phyloP scores from a whole-genome alignment of 2,113 vertebrate genomes.

The Pycnonotus jocosus region DNA sequence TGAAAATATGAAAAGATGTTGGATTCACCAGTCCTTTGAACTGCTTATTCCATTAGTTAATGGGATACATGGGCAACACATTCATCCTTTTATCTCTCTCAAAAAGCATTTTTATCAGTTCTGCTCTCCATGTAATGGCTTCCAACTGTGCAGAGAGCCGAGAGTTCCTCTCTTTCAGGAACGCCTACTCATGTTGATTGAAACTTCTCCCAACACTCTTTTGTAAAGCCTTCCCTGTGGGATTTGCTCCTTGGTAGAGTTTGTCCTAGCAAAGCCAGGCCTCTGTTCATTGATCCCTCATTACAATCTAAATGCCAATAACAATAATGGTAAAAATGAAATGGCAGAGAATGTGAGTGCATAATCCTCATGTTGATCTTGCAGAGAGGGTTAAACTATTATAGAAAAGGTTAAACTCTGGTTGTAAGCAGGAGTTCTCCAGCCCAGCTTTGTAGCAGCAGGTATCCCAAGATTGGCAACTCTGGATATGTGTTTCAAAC shows the following conservation, averaged over 20 bases:
- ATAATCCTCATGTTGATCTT: neutral
- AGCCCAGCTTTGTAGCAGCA: neutral
- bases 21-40: conserved; percentile 9
- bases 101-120: conserved; percentile 5
- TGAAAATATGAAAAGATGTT: neutral
- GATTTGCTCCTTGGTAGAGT: neutral
- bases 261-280: neutral
- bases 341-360: neutral
- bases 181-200: neutral
- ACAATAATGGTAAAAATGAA: neutral
- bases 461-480: neutral
- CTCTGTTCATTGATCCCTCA: neutral
- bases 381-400: neutral
- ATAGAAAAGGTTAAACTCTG: neutral
- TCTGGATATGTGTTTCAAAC: neutral
- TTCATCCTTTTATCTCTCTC: neutral
- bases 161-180: neutral
- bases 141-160: neutral
- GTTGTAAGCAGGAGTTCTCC: neutral
- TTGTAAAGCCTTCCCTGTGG: neutral
- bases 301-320: neutral
- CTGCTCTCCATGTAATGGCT: neutral
- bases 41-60: neutral
- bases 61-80: neutral
- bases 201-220: neutral